Evolutionary conservation across 2,113 vertebrate species (phyloP).

Genomic region (Tinamus guttatus): DNA sequence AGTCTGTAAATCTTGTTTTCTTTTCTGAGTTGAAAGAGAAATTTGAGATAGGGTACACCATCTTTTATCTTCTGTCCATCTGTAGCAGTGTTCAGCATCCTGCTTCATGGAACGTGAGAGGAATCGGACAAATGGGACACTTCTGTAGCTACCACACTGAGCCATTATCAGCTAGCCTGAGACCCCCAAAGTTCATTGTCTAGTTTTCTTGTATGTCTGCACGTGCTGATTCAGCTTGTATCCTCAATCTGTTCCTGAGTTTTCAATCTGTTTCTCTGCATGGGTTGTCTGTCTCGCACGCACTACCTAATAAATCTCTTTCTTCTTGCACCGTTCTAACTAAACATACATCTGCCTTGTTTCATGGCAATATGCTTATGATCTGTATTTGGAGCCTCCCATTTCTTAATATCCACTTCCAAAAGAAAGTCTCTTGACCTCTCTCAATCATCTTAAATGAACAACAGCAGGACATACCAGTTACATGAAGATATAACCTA

Average conservation of each 20-base stretch:
- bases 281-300: background rate
- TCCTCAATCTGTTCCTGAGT: background rate
- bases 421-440: background rate
- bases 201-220: background rate
- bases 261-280: slow-evolving; percentile 26
- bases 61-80: background rate
- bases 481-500: background rate
- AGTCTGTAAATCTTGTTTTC: background rate
- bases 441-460: background rate
- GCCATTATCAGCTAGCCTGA: background rate
- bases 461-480: background rate
- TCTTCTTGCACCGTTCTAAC: background rate
- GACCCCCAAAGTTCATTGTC: background rate
- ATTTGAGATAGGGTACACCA: background rate
- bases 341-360: background rate
- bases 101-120: background rate
- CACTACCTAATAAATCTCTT: background rate
- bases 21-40: background rate
- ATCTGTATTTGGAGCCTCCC: background rate
- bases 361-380: background rate
- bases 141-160: background rate
- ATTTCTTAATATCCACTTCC: background rate
- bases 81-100: background rate
- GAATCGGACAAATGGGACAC: background rate
- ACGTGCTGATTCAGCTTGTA: background rate